These are phyloP conservation scores for Colletes collaris DNA, from an alignment of 2,888 invertebrate genomes.

Conservation along the genomic window DNA sequence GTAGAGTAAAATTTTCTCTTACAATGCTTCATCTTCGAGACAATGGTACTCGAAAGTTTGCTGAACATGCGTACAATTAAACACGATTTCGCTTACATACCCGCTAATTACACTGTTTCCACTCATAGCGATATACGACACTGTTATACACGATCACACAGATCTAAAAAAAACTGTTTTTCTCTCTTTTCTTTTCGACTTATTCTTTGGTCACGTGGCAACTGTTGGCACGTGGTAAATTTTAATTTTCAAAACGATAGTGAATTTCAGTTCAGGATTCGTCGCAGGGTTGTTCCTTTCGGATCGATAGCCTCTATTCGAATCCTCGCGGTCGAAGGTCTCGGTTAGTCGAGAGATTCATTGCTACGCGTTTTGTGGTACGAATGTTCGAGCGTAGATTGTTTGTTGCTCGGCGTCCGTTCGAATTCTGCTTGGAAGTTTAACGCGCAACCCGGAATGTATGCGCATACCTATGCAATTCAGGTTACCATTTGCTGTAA, in stretches of 20 bases:
- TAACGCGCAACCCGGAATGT: constrained; percentile 10
- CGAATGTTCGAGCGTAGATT: neutral
- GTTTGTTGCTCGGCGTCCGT: constrained; percentile 33
- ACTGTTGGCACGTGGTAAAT: neutral
- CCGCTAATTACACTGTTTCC: no score
- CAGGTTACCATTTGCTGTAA: constrained; percentile 21
- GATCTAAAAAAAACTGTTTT: no score
- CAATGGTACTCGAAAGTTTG: no score
- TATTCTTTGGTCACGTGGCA: no score
- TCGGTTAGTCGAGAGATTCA: constrained; percentile 36
- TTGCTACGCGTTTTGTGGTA: constrained; percentile 23
- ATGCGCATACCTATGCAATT: constrained; percentile 17
- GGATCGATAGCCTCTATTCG: constrained; percentile 32
- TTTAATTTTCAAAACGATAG: neutral
- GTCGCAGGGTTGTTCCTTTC: neutral
- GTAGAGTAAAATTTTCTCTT: no score
- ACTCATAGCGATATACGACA: no score
- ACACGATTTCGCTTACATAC: no score
- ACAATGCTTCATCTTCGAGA: no score
- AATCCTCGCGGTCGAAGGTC: constrained; percentile 34
- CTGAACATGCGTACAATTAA: no score
- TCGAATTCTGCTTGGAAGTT: constrained; percentile 27
- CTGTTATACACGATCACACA: no score
- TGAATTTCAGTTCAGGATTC: neutral
- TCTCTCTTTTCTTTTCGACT: no score